Evolutionary conservation across 1,140 invertebrate species (phyloP), one percentile per base, ranked within the genome.

Genomic region (Euura lappo): DNA sequence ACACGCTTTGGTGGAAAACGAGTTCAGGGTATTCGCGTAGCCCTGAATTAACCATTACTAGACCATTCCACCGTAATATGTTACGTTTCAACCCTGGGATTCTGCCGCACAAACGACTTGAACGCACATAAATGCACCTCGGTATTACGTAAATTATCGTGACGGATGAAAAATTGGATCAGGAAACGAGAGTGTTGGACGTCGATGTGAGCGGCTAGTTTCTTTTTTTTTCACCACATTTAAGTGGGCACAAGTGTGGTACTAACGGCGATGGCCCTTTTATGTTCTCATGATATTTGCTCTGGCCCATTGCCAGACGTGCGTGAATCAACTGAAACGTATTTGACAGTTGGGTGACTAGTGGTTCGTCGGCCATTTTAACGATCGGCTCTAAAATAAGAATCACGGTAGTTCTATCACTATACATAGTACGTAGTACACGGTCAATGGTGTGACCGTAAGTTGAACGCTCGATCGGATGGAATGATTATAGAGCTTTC

Each of bases 301-400:
- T 60, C 51, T 60, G 51, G 51, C 51, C 6, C 13, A 60, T n/a
- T 3, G 51, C 51, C 51, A 60, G 51, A 60, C 10, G 13, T n/a
- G 51, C 51, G 51, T 60, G 51, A 60, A 60, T 60, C 13, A 60
- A 60, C 51, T 60, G 51, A 60, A 3, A 60, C 51, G 51, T 60
- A 60, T 60, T 60, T 60, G 51, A 60, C 13, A 60, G 51, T 60
- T 60, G 51, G 51, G 13, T 60, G 13, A 60, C 51, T 0, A 5
- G 8, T 8, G 13, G 51, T 8, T 60, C 13, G 51, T 60, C 51
- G 51, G 51, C 51, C 51, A 60, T 60, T 60, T 60, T n/a, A 11
- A 60, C 51, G 51, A 6, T 8, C 51, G 3, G 51, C 51, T 8
- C 51, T 60, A 60, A 60, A 60, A 60, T 60, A 60, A 60, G 51